Evolutionary conservation across 2,888 invertebrate genomes (phyloP), one percentile per base, ranked within the genome.

Genomic region (Caradrina kadenii): DNA sequence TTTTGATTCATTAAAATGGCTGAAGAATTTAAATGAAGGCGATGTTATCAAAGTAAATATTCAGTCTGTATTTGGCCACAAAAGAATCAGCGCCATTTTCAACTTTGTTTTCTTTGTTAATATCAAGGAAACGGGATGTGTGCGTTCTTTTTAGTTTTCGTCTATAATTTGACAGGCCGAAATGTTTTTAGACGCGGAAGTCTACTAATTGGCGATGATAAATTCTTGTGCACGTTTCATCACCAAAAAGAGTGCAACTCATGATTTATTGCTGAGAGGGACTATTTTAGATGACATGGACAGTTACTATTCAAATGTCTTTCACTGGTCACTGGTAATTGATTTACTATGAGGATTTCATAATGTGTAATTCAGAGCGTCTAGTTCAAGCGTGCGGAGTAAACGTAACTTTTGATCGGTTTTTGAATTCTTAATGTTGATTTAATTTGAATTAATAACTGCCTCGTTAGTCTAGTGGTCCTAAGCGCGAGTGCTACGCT

Each of bases 201-300:
- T 69, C 74, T 64, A 69, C 90, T 93, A 93, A 93, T 94, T 93
- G 90, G 90, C 88, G 86, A 90, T 89, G 90, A 93, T 92, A 90
- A 92, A 92, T 92, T 88, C 76, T 26, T 77, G 65, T 86, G 85
- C 86, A 89, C 84, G 85, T 89, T 86, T 87, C 87, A 73, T 83
- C 86, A 85, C 82, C 70, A 72, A 86, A 85, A 85, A 82, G 55
- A 70, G 69, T 75, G 73, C 59, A 74, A 60, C 55, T 62, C 63
- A 65, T 83, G 85, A 85, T 83, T 74, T 70, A 85, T 85, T 59
- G 62, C 10, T 19, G 13, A 22, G 15, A 62, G 52, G 52, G 56
- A 64, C 73, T 53, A 53, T 77, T 79, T 83, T 75, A 69, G 72
- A 73, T 62, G 61, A 62, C 52, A 72, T 69, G 58, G 62, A 63